Evolutionary conservation across 2,797 vertebrate species (phyloP), one percentile per base, ranked within the genome.

Genomic region (Helarctos malayanus): DNA sequence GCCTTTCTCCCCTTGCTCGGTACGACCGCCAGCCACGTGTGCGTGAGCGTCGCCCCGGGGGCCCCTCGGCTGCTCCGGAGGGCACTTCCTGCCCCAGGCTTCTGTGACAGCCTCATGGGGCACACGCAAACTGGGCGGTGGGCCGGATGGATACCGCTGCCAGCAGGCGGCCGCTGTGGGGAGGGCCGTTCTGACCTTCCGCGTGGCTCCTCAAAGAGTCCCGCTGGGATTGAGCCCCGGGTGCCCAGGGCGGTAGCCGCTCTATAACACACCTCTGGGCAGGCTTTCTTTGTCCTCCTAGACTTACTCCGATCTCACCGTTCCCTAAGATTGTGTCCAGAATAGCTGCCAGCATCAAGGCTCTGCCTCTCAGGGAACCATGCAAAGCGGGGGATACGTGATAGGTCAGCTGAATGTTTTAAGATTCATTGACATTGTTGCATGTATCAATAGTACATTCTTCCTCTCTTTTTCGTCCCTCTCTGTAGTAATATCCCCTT

Each of bases 231-330:
- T 9, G 69, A 84, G 65, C 23, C 4, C 14, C 4, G 3, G 19
- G 29, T 2, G 15, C 68, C 29, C 29, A 27, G 35, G 35, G 15
- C 52, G 35, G 65, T n/a, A 41, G 11, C n/a, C 41, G 71, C 21
- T 27, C 59, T 35, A 0, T 14, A 15, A 4, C 3, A 3, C 1
- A 29, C 38, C 52, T 1, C n/a, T 35, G 49, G 38, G 2, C 13
- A 38, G 16, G 56, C 18, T 47, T 79, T 25, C 16, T 54, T 7
- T 79, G 57, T 79, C 35, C 35, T 91, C 14, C 27, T 57, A 10
- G 61, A 29, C 41, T 71, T 49, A 12, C 41, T n/a, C 21, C 9
- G 12, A 11, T 59, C 54, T 47, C 65, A 29, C 29, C 15, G 29
- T 59, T 71, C 38, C 52, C 18, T 87, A 12, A 49, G 38, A 16